Conservation (phyloP, 1,140 invertebrate species). For the Triops longicaudatus region DNA sequence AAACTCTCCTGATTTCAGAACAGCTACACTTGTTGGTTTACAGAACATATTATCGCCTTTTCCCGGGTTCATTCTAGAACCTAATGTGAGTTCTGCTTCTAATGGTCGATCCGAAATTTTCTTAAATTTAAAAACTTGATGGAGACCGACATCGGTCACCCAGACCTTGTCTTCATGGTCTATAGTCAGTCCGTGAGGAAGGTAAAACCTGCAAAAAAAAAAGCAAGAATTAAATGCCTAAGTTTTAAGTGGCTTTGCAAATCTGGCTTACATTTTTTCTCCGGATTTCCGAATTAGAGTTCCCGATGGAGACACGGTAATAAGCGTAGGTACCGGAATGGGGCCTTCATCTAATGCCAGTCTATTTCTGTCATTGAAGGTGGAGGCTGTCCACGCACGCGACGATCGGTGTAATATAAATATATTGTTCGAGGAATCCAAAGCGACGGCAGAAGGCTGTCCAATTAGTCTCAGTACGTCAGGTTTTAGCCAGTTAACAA, state of each 20-base stretch:
- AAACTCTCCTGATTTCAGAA: constrained; percentile 66
- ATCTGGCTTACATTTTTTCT: constrained; percentile 54
- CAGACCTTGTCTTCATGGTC: constrained; percentile 73
- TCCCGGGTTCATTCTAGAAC: constrained; percentile 66
- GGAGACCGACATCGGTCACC: constrained; percentile 85
- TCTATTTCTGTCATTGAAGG: constrained; percentile 46
- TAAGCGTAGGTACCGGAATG: constrained; percentile 62
- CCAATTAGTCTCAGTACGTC: constrained; percentile 40
- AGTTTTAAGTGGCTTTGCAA: background rate
- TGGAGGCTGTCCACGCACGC: constrained; percentile 52
- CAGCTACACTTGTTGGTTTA: constrained; percentile 86
- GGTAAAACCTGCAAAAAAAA: constrained; percentile 59
- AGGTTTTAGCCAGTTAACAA: background rate
- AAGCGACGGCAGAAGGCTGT: constrained; percentile 68
- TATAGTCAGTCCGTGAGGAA: constrained; percentile 87
- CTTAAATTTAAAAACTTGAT: constrained; percentile 78
- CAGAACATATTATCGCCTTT: constrained; percentile 72
- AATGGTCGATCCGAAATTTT: constrained; percentile 34
- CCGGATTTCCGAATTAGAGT: constrained; percentile 67
- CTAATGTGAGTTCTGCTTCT: constrained; percentile 39
- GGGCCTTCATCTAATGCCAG: constrained; percentile 51
- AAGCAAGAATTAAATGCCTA: background rate
- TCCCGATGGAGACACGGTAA: constrained; percentile 64
- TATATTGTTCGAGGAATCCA: constrained; percentile 62
- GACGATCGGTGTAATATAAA: constrained; percentile 75